Base-by-base conservation (phyloP, 2,888 invertebrate genomes). In the Cheilosia vernalis region DNA sequence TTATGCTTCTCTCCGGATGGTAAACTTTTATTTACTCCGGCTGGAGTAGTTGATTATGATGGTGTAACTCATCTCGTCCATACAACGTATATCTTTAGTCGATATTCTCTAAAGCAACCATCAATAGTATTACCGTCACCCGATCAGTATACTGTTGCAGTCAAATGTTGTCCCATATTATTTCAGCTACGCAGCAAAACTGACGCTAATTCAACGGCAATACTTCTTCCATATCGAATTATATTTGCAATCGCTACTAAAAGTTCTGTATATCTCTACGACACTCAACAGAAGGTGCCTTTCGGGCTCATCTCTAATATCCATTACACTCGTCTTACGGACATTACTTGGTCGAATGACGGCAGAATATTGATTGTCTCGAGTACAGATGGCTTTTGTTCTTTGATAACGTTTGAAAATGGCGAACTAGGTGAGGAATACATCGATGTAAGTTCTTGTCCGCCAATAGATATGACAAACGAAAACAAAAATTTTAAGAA, bases 1-100 rank as follows among this genome's bases (percentile, higher is more conserved):
- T 92, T 99, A 30, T 94, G 95, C 56, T 99, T 98, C 90, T 96
- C 97, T 27, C 98, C 98, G 0, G 98, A 98, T 91, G 99, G 99
- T 0, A 93, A 96, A 89, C 92, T 99, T 58, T 92, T 99, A 24
- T 94, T 99, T n/a, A 96, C 96, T 0, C 99, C 99, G 0, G 96
- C 98, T 0, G 99, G 98, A 0, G 94, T 96, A 70, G 93, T 97
- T 0, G 96, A 97, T 89, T 93, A 94, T 1, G 95, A 95, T 56
- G 95, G 95, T 66, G 94, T 94, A n/a, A 91, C 93, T 15, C 95
- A 94, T 88, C 93, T 94, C 0, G 90, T 94, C 1, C 93, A 92
- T 87, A 93, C 94, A 5, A 93, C 94, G 0, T 94, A 94, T 77
- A 93, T 94, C 47, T 94, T 94, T 86, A 94, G 94, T 1, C 93